Conservation (phyloP, 2,113 vertebrate genomes). For the Rhinogobius similis region DNA sequence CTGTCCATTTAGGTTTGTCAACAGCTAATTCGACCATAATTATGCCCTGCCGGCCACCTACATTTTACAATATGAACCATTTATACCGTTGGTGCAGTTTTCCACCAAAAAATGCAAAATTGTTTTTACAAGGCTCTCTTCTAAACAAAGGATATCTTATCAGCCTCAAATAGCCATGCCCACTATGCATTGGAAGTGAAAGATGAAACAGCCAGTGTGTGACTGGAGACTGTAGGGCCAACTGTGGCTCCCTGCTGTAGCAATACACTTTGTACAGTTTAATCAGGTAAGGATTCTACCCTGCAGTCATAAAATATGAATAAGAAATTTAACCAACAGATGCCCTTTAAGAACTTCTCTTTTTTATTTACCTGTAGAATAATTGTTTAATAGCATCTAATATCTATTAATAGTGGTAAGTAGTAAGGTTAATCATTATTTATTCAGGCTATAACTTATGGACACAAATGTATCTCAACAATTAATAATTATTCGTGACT, state of each 20-base stretch:
- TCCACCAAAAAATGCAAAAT: too few species aligned
- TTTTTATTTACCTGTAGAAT: neutral
- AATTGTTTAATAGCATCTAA: too few species aligned
- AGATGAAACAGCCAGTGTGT: slow-evolving; percentile 41
- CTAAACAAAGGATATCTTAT: slow-evolving; percentile 1
- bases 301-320: slow-evolving; percentile 48
- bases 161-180: slow-evolving; percentile 32
- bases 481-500: too few species aligned
- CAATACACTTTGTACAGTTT: slow-evolving; percentile 32
- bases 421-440: too few species aligned
- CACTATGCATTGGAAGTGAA: slow-evolving; percentile 51
- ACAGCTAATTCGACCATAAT: neutral
- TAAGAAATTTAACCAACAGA: slow-evolving; percentile 59
- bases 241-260: slow-evolving; percentile 43
- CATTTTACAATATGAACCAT: neutral
- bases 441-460: too few species aligned
- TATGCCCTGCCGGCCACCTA: too few species aligned
- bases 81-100: neutral
- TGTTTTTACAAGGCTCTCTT: neutral
- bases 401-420: too few species aligned
- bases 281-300: slow-evolving; percentile 44
- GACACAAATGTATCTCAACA: too few species aligned
- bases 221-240: slow-evolving; percentile 48
- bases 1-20: neutral
- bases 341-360: slow-evolving; percentile 39